These are phyloP conservation scores for Anas platyrhynchos DNA, from an alignment of 2,113 vertebrate genomes.

Conservation along the genomic window DNA sequence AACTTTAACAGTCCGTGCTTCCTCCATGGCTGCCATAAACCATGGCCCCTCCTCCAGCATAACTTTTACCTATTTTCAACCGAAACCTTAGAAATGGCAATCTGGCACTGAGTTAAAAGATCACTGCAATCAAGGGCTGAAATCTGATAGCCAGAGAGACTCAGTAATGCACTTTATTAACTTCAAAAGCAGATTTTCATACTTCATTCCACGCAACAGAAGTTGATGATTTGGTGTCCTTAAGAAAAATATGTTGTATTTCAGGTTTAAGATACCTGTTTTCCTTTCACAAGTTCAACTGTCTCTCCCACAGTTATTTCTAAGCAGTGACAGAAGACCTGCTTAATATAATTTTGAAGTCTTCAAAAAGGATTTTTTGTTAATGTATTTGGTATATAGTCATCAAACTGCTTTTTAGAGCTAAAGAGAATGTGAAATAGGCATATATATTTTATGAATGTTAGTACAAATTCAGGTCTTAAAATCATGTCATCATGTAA, in stretches of 20 bases:
- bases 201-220: background rate
- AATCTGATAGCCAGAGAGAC: background rate
- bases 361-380: background rate
- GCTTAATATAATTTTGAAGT: background rate
- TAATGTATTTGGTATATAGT: background rate
- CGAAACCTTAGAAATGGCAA: background rate
- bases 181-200: background rate
- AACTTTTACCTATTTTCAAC: background rate
- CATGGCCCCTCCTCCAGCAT: accelerated
- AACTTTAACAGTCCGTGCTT: background rate
- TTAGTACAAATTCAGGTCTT: background rate
- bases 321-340: background rate
- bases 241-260: background rate
- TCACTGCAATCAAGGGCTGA: background rate
- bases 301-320: background rate
- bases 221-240: background rate
- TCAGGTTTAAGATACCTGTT: background rate
- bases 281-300: background rate
- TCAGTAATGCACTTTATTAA: background rate
- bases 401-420: background rate
- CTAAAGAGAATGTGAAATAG: background rate
- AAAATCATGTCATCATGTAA: background rate
- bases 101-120: background rate
- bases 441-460: background rate
- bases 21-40: background rate